A percentile compares a stretch with the other conserved stretches of the same genome.
Evolutionary conservation across 2,888 invertebrate genomes (phyloP).

Genomic region (Exocentrus adspersus): DNA sequence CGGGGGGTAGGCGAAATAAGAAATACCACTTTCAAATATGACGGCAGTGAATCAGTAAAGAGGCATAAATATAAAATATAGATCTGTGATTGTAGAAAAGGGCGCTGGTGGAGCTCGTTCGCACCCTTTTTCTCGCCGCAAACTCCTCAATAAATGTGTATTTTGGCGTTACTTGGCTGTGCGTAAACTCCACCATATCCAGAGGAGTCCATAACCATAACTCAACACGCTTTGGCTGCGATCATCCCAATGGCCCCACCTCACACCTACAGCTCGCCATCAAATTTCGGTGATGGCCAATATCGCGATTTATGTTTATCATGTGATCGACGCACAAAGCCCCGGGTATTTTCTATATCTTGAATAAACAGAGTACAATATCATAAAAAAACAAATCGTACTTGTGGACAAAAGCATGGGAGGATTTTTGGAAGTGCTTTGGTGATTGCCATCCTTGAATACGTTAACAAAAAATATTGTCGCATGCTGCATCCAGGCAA

Average conservation of each 20-base stretch:
- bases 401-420: background rate
- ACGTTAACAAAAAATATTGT: too few species aligned
- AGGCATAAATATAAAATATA: conserved; percentile 61
- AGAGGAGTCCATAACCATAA: conserved; percentile 57
- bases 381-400: background rate
- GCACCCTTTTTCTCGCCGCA: conserved; percentile 45
- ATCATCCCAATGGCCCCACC: conserved; percentile 48
- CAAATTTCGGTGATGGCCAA: conserved; percentile 52
- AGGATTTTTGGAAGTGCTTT: too few species aligned
- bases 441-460: too few species aligned
- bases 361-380: conserved; percentile 20
- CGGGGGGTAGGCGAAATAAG: conserved; percentile 52
- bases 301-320: conserved; percentile 49
- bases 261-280: conserved; percentile 54
- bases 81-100: conserved; percentile 57
- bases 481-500: too few species aligned
- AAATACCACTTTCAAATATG: conserved; percentile 57
- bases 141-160: conserved; percentile 50
- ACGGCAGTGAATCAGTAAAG: conserved; percentile 59
- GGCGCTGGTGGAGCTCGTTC: conserved; percentile 43
- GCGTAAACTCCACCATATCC: conserved; percentile 42
- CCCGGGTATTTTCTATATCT: conserved; percentile 36
- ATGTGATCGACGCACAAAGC: conserved; percentile 38
- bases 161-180: conserved; percentile 34
- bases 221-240: conserved; percentile 49